Evolutionary conservation across 2,888 invertebrate genomes (phyloP).

Genomic region (Polia nebulosa): DNA sequence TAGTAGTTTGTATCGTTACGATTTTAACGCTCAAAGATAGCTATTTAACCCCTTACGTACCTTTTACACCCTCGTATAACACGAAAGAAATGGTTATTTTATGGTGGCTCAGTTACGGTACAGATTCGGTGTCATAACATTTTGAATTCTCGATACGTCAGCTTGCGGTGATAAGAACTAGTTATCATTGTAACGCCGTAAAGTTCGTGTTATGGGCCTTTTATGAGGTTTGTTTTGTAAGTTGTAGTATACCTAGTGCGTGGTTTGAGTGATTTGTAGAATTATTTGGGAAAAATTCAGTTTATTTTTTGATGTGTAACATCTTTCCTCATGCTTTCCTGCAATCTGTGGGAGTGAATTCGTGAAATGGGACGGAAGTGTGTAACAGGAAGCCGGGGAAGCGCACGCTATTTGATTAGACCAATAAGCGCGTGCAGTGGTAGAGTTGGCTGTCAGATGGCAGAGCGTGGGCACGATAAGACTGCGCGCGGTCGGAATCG

Average conservation of each 20-base stretch:
- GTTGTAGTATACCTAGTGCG: no score
- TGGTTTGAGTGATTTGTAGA: slow-evolving; percentile 4
- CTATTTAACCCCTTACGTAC: slow-evolving; percentile 88
- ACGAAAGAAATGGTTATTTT: slow-evolving; percentile 89
- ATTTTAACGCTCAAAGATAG: slow-evolving; percentile 88
- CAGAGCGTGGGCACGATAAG: no score
- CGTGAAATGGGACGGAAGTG: no score
- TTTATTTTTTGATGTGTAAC: no score
- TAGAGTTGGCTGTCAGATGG: no score
- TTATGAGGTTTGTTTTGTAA: slow-evolving; percentile 66
- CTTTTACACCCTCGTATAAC: slow-evolving; percentile 88
- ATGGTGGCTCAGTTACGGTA: slow-evolving; percentile 81
- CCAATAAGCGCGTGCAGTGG: no score
- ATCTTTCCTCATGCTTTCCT: no score
- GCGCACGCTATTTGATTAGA: no score
- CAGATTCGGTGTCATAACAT: slow-evolving; percentile 88
- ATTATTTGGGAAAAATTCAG: slow-evolving; percentile 9
- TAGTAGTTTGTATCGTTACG: slow-evolving; percentile 88
- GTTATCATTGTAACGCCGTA: slow-evolving; percentile 76
- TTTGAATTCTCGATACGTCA: slow-evolving; percentile 86
- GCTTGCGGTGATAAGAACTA: slow-evolving; percentile 80
- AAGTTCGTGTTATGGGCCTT: slow-evolving; percentile 69
- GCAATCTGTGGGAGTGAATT: no score
- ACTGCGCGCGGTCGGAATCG: no score
- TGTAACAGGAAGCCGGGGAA: no score